Base-by-base conservation (phyloP, 2,797 vertebrate species). In the Alosa sapidissima region DNA sequence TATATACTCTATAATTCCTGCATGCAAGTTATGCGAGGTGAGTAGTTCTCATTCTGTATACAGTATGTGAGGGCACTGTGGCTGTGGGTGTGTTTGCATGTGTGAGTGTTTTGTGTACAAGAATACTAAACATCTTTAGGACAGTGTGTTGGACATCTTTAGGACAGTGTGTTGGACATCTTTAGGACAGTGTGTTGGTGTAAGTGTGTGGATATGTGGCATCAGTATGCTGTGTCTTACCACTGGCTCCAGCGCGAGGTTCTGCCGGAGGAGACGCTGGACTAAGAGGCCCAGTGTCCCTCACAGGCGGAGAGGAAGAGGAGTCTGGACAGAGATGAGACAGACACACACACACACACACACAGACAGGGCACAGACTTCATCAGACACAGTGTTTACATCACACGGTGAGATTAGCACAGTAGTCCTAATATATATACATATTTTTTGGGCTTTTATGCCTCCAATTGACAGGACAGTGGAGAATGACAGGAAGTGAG, bases 221-320 rank as follows among this genome's bases (percentile, higher is more conserved):
- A n/a, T 68, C 8, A 45, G 19, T 9, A 60, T 54, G 2, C 41
- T 84, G 21, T 60, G n/a, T 49, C 89, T 88, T 87, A 94, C 94
- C 90, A 6, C 21, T 84, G 86, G 41, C 68, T 11, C 24, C 24
- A 21, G 89, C 85, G 7, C 58, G 85, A 51, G 82, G 78, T 85
- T 87, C 92, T 62, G 83, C 84, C 0, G 2, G 86, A 58, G 81
- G 93, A 87, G 91, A 94, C 54, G 88, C 89, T 14, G 93, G 92
- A 58, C 92, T 92, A 72, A 91, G 87, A 55, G 94, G 91, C 83
- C 95, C 96, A 1, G 95, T 91, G 84, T 97, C 97, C 85, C 96
- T 94, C 52, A 97, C 96, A 0, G 97, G 97, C 3, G 96, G 96
- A 84, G 96, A 97, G 0, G 91, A 92, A 47, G 92, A 91, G 0